phyloP scores from a whole-genome alignment of 1,140 invertebrate species.

The Chrysomallon squamiferum region DNA sequence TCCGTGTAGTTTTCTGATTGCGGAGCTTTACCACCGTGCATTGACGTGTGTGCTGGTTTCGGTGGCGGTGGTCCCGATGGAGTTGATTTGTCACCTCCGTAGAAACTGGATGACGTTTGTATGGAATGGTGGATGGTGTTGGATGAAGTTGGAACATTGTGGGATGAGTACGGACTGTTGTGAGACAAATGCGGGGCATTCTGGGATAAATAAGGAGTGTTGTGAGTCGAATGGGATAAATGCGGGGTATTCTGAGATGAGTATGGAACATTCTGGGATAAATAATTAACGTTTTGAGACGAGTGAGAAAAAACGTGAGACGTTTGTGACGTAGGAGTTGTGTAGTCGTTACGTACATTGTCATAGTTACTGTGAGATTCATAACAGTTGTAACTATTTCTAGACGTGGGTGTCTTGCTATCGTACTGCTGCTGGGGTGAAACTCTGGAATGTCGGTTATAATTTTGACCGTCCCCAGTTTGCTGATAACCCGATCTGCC shows the following conservation, averaged over 20 bases:
- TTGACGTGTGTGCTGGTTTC: background rate
- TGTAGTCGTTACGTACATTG: background rate
- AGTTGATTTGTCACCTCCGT: background rate
- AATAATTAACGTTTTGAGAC: too few species aligned
- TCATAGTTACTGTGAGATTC: background rate
- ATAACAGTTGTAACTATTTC: too few species aligned
- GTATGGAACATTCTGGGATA: too few species aligned
- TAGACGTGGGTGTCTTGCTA: too few species aligned
- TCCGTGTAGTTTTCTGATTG: conserved; percentile 24
- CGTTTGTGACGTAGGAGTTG: conserved; percentile 2
- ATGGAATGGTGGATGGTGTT: background rate
- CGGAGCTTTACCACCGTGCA: conserved; percentile 4
- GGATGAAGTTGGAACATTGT: too few species aligned
- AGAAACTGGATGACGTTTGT: background rate
- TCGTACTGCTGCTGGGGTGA: background rate
- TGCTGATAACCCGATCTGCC: background rate
- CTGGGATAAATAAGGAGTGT: too few species aligned
- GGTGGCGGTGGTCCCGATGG: background rate
- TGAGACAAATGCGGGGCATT: too few species aligned
- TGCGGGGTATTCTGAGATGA: too few species aligned
- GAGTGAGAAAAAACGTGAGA: too few species aligned
- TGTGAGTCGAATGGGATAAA: too few species aligned
- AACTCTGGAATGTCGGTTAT: too few species aligned
- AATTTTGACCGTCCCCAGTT: background rate
- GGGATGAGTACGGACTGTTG: too few species aligned